Base-by-base conservation (phyloP, 1,140 invertebrate genomes). In the Brachionus paranguensis region DNA sequence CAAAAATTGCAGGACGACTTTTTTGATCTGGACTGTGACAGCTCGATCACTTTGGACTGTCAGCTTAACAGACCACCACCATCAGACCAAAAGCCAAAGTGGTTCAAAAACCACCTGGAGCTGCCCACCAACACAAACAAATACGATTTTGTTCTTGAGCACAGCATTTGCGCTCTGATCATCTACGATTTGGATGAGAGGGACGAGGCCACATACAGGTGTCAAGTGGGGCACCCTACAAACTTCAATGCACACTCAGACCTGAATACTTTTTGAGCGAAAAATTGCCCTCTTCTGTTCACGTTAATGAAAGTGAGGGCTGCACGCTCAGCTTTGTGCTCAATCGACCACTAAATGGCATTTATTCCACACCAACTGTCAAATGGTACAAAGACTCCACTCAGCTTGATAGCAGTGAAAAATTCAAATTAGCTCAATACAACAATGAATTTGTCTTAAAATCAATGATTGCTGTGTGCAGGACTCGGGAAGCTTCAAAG, bases 81-180 rank as follows among this genome's bases (percentile, higher is more conserved):
- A 11, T 7, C 3, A 27, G 37, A 81, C 10, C 12, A 53, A 20
- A 65, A 68, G 17, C 65, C 79, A 8, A 37, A 24, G 12, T 83
- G 79, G 79, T 83, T 68, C n/a, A 83, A 83, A 68, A 83, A 83
- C 20, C 60, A 37, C 17, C 12, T 83, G 14, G 41, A 70, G 43
- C 11, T 83, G 7, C 4, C 4, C 12, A 20, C 79, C 2, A 68
- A 68, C 45, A 55, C 47, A 33, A 33, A 55, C n/a, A 83, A 83
- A 68, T 83, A 83, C 17, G 79, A 83, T 27, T 47, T 83, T 29
- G 47, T 68, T 68, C 41, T 55, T 3, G 79, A 83, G 17, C 79
- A 83, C 45, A 65, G 70, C 17, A 68, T 83, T 33, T 65, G 55
- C 17, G 79, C 79, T 68, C 27, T 83, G 20, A 83, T 83, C 6